These are phyloP conservation scores for Sebastes matsubarae DNA, from an alignment of 2,797 vertebrate genomes.

Conservation along the genomic window DNA sequence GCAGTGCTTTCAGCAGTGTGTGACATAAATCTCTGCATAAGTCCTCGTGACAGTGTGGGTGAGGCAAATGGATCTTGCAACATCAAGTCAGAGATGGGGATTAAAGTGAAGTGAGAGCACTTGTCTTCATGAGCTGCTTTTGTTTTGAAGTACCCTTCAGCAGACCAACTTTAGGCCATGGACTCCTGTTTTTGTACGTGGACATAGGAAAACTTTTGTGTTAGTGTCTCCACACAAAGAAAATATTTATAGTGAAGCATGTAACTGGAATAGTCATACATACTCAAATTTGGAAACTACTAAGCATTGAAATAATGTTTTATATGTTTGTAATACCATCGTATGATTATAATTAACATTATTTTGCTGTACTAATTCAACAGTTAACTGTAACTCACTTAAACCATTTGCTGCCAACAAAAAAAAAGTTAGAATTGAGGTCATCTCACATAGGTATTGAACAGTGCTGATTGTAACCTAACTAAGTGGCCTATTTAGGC, in stretches of 20 bases:
- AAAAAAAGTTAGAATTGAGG: conserved; percentile 56
- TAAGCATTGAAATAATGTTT: neutral
- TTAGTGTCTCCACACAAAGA: neutral
- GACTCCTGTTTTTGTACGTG: neutral
- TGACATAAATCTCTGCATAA: neutral
- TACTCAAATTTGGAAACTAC: neutral
- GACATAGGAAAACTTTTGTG: neutral
- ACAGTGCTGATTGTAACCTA: conserved; percentile 59
- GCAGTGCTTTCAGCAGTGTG: neutral
- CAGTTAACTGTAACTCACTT: conserved; percentile 1
- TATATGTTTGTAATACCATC: neutral
- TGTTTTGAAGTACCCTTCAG: neutral
- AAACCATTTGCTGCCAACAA: conserved; percentile 30
- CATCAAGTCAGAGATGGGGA: neutral
- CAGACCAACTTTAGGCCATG: neutral
- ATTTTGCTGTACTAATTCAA: neutral
- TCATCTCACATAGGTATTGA: conserved; percentile 64
- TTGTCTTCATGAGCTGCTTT: neutral
- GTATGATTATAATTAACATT: neutral
- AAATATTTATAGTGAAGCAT: neutral
- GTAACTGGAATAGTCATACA: neutral
- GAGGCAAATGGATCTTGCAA: conserved; percentile 12
- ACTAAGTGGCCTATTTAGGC: conserved; percentile 71
- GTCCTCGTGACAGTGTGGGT: neutral
- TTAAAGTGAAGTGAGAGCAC: neutral